Percentiles rank a stretch among this genome's conserved stretches.
phyloP scores from a whole-genome alignment of 2,797 vertebrate genomes.

The Rhynchotus rufescens region DNA sequence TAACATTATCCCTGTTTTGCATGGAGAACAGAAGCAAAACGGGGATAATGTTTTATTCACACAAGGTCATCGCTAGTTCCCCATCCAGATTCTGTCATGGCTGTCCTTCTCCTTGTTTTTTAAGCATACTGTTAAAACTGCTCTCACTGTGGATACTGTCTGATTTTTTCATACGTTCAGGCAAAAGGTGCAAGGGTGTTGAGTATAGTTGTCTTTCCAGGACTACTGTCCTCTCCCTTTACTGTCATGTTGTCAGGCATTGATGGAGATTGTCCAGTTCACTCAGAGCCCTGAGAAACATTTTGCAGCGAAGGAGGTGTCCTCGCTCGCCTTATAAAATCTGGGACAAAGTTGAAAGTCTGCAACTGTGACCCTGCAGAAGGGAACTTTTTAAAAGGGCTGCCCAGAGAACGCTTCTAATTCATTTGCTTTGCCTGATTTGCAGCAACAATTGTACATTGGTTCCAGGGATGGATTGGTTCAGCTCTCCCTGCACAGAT shows the following conservation, averaged over 20 bases:
- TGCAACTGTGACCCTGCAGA: neutral
- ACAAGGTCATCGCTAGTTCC: neutral
- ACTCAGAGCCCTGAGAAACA: neutral
- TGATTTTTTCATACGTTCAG: slow-evolving; percentile 25
- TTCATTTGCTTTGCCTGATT: slow-evolving; percentile 72
- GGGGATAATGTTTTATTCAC: neutral
- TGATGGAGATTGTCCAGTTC: neutral
- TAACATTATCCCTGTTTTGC: neutral
- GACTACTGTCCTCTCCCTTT: neutral
- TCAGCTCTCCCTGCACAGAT: slow-evolving; percentile 95
- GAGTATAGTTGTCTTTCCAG: slow-evolving; percentile 26
- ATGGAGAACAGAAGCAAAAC: neutral
- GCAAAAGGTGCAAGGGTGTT: slow-evolving; percentile 1
- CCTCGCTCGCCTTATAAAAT: neutral
- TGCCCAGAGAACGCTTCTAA: slow-evolving; percentile 59
- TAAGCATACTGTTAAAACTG: neutral
- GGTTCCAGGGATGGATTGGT: slow-evolving; percentile 91
- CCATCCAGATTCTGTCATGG: neutral
- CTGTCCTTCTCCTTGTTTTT: neutral
- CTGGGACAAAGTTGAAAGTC: slow-evolving; percentile 6
- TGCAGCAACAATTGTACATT: slow-evolving; percentile 95
- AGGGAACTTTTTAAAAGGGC: slow-evolving; percentile 29
- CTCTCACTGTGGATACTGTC: neutral
- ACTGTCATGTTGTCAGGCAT: neutral
- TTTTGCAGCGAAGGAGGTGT: neutral